Base-by-base conservation (phyloP, 2,113 vertebrate species). In the Maccullochella peelii region DNA sequence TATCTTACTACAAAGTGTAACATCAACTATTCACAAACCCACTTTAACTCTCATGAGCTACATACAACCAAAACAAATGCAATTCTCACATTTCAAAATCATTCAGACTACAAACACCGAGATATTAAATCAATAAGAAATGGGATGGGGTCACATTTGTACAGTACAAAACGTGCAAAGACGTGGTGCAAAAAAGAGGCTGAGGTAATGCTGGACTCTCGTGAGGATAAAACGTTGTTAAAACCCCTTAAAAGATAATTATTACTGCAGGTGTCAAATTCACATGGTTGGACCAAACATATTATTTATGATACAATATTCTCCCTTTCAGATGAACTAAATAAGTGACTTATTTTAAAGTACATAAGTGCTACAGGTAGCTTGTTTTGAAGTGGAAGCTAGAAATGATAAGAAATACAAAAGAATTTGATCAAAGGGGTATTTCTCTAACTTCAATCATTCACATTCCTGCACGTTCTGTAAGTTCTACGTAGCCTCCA, bases 351-450 rank as follows among this genome's bases (percentile, higher is more conserved):
- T 66, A 25, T 49, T 58, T 73, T 79, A 92, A 92, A 93, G 93
- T 91, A 93, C 79, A 80, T 74, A 21, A 72, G 90, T 93, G 92
- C 91, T 82, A 73, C 77, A 85, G 82, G 77, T 88, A 92, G 85
- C 82, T 90, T 84, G 67, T 86, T 83, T 82, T 36, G 38, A 77
- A 47, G 78, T 49, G 9, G 82, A 83, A 40, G 20, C 54, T 62
- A 25, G 18, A 76, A 33, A 75, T n/a, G 1, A 49, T 14, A 25
- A 38, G 8, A 69, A 57, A 76, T 30, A 36, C 0, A 59, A 69
- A 30, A 73, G 0, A 2, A 30, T 66, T 62, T 38, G 71, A 47
- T 85, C 47, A 25, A 61, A 73, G 14, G 11, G 18, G 23, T 23
- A 16, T 50, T 50, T 63, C 52, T 73, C 65, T 4, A 75, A 49